Base-by-base conservation (phyloP, 2,888 invertebrate species). In the Dinocampus coccinellae region DNA sequence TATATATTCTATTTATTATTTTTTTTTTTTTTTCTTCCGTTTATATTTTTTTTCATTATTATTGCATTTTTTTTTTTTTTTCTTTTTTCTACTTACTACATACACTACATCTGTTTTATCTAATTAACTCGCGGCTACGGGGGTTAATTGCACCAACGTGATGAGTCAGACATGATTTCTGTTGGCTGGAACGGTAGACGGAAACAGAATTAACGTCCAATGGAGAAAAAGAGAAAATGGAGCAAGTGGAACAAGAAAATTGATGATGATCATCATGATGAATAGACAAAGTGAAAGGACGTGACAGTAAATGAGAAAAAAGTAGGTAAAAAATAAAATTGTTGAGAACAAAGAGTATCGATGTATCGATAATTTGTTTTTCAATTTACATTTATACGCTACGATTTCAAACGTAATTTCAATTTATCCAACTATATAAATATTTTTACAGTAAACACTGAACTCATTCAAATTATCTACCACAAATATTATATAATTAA, bases 121-220 rank as follows among this genome's bases (percentile, higher is more conserved):
- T 53, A 62, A 69, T 69, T 62, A 55, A 34, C 62, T 16, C 10
- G 24, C 24, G 34, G 62, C 29, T 53, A 60, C 58, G 16, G 53
- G 33, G 53, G 34, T 62, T 69, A 69, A 69, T 69, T 69, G 53
- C 62, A 24, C 29, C 34, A 47, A 9, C 16, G 16, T 62, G 36
- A 60, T 60, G 68, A 68, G 60, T 61, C 22, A 68, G 68, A 29
- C 36, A 39, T 66, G 55, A 66, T 66, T 36, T 26, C 66, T 55
- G 34, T 55, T 53, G 53, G 20, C 24, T 22, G 36, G 53, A n/a
- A 33, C 57, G 22, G 53, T 57, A 22, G 36, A 26, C 34, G 34
- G 53, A 66, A 66, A 66, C 57, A 13, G 66, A 57, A 66, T 55
- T 39, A 39, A 26, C 53, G 20, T 36, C 24, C 11, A 16, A n/a